Percentiles rank a stretch among this genome's conserved stretches.
phyloP scores from a whole-genome alignment of 2,113 vertebrate species.

The Labeo rohita region DNA sequence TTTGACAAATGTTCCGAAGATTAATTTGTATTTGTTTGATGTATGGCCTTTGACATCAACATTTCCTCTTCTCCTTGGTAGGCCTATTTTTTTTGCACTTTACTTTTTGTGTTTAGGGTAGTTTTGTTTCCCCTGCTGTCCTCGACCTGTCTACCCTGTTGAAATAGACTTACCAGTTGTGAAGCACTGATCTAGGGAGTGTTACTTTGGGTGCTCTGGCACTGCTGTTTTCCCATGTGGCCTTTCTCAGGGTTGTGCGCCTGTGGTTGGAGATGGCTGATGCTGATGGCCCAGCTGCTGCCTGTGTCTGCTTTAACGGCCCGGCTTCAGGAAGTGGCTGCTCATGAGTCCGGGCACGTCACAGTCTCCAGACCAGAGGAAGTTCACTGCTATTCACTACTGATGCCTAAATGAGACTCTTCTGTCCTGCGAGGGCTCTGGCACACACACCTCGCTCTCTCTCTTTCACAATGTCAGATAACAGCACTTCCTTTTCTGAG shows the following conservation, averaged over 20 bases:
- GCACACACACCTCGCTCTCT: constrained; percentile 59
- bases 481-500: constrained; percentile 42
- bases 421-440: constrained; percentile 72
- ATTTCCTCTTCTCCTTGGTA: neutral
- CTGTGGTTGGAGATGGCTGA: constrained; percentile 6
- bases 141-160: neutral
- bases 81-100: neutral
- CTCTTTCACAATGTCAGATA: constrained; percentile 36
- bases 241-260: constrained; percentile 13
- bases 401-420: constrained; percentile 77
- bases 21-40: neutral
- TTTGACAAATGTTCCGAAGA: neutral
- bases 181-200: neutral
- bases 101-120: neutral
- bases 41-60: neutral
- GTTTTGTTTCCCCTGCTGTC: neutral
- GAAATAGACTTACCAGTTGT: neutral
- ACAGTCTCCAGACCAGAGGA: constrained; percentile 74
- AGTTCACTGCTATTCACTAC: constrained; percentile 75
- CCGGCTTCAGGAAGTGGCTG: constrained; percentile 71
- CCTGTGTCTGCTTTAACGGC: constrained; percentile 73
- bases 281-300: constrained; percentile 65
- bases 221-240: neutral
- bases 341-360: constrained; percentile 76
- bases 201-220: neutral